phyloP scores from a whole-genome alignment of 2,113 vertebrate species.

The Bambusicola thoracicus region DNA sequence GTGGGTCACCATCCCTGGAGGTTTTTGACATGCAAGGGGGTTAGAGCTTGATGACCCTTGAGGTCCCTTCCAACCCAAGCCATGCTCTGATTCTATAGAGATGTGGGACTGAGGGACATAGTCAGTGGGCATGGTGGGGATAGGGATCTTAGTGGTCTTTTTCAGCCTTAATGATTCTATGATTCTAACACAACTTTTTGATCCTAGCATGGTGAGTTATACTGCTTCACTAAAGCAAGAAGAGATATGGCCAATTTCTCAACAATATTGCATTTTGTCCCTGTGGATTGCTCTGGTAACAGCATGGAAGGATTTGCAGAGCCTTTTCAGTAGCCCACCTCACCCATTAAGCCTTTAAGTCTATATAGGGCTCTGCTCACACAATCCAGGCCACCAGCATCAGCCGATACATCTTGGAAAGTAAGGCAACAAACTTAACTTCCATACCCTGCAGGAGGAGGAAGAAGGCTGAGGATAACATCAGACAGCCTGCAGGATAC shows the following conservation, averaged over 20 bases:
- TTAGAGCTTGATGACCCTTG: too few relatives aligned
- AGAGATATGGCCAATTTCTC: not conserved
- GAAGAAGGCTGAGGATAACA: not conserved
- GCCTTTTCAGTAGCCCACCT: not conserved
- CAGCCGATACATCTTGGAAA: not conserved
- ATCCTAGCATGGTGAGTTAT: accelerated
- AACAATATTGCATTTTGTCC: not conserved
- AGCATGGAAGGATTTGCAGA: not conserved
- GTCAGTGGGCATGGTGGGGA: too few relatives aligned
- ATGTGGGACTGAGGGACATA: too few relatives aligned
- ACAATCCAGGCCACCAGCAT: accelerated
- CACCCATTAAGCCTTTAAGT: not conserved
- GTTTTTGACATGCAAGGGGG: too few relatives aligned
- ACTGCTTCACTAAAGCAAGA: not conserved
- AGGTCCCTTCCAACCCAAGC: too few relatives aligned
- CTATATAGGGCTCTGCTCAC: not conserved
- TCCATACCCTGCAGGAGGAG: not conserved
- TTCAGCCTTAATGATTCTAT: too few relatives aligned
- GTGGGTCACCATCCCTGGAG: too few relatives aligned
- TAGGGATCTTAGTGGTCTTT: too few relatives aligned
- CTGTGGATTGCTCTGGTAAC: not conserved
- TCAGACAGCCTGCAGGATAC: not conserved
- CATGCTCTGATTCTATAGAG: too few relatives aligned
- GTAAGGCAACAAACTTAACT: not conserved
- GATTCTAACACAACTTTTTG: not conserved